These are phyloP conservation scores for Ochropacha duplaris DNA, from an alignment of 2,888 invertebrate species.

Conservation along the genomic window DNA sequence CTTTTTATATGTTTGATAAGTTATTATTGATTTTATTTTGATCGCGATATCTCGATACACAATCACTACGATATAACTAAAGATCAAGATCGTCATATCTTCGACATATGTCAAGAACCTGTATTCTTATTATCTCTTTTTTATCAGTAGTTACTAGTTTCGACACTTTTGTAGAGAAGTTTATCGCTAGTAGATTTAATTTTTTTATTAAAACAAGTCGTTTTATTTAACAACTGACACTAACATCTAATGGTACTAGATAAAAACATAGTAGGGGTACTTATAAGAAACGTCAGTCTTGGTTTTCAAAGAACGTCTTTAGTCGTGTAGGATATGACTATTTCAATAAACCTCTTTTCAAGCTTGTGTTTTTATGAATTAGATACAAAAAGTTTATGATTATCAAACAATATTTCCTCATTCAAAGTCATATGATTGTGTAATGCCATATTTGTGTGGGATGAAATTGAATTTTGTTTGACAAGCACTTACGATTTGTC, in stretches of 20 bases:
- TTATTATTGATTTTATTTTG: too few species aligned
- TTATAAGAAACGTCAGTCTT: too few species aligned
- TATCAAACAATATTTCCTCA: neutral
- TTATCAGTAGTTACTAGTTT: neutral
- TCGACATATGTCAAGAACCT: neutral
- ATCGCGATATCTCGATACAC: too few species aligned
- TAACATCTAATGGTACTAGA: too few species aligned
- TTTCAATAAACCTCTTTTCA: neutral
- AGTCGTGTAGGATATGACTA: neutral
- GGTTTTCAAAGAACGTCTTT: too few species aligned
- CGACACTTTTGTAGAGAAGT: neutral
- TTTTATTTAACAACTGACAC: too few species aligned
- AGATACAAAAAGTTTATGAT: neutral
- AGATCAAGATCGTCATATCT: neutral
- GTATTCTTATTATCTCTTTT: neutral
- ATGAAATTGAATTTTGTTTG: slow-evolving; percentile 1
- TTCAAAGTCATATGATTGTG: neutral
- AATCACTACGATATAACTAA: neutral
- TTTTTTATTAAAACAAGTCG: too few species aligned
- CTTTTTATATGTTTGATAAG: too few species aligned
- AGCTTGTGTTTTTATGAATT: neutral
- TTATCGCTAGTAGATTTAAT: neutral
- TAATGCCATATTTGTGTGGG: neutral
- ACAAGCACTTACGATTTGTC: neutral
- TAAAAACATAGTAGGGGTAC: too few species aligned